Conservation (phyloP, 2,113 vertebrate species). For the Ceratotherium simum region DNA sequence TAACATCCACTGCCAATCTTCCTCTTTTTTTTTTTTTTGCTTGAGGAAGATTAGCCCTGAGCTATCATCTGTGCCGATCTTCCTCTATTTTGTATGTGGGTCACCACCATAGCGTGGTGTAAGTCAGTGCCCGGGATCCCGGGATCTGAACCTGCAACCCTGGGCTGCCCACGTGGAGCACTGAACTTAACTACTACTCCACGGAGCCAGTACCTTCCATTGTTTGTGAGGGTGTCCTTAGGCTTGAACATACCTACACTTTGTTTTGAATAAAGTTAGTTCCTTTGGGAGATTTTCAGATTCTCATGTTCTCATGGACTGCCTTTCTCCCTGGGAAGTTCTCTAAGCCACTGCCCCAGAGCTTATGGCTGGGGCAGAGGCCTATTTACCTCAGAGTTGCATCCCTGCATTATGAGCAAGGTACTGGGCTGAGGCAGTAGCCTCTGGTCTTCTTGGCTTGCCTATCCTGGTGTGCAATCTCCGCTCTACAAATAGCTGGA, state of each 20-base stretch:
- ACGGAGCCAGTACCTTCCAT: too few relatives aligned
- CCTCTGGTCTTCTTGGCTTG: background rate
- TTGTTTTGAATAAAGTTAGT: background rate
- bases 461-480: background rate
- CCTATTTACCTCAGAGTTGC: background rate
- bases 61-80: too few relatives aligned
- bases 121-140: too few relatives aligned
- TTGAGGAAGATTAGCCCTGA: too few relatives aligned
- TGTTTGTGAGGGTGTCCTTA: background rate
- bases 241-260: background rate
- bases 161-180: too few relatives aligned
- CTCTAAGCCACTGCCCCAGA: background rate
- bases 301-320: background rate
- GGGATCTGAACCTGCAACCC: too few relatives aligned
- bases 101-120: too few relatives aligned
- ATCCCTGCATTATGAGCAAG: background rate
- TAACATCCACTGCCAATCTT: too few relatives aligned
- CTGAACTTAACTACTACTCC: too few relatives aligned
- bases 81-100: too few relatives aligned
- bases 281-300: background rate
- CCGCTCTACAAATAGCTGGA: background rate
- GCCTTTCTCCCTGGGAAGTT: background rate
- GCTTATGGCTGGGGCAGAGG: background rate
- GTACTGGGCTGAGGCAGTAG: background rate
- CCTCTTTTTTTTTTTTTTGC: too few relatives aligned